Evolutionary conservation across 2,888 invertebrate genomes (phyloP).

Genomic region (Xanthorhoe spadicearia): DNA sequence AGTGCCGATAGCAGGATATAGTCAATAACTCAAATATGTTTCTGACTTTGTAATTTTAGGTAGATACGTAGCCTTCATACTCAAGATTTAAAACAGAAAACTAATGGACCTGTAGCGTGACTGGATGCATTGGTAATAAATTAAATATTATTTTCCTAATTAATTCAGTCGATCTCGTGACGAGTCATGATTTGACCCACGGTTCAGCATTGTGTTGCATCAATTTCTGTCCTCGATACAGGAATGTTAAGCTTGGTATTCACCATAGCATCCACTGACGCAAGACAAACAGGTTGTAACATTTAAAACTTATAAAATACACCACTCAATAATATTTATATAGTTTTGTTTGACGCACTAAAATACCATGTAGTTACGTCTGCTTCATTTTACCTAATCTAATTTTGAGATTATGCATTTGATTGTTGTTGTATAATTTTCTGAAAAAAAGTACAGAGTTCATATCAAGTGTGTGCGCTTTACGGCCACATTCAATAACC

Average conservation of each 20-base stretch:
- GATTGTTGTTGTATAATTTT: not conserved
- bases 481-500: too few species aligned
- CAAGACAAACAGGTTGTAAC: not conserved
- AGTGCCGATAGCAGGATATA: not conserved
- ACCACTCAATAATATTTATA: not conserved
- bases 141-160: conserved; percentile 28
- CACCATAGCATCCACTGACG: not conserved
- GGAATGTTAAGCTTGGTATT: conserved; percentile 7
- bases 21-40: not conserved
- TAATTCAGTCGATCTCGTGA: conserved; percentile 30
- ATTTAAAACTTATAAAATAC: not conserved
- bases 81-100: not conserved
- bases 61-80: not conserved
- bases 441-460: not conserved
- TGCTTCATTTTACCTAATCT: not conserved
- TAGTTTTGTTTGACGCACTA: too few species aligned
- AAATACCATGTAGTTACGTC: too few species aligned
- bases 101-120: conserved; percentile 18
- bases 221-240: conserved; percentile 26
- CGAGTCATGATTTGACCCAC: conserved; percentile 25
- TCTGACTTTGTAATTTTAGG: not conserved
- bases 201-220: conserved; percentile 30
- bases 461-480: too few species aligned
- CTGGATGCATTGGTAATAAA: conserved; percentile 13
- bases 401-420: not conserved